phyloP scores from a whole-genome alignment of 1,140 invertebrate species.

The Drosophila nebulosa region DNA sequence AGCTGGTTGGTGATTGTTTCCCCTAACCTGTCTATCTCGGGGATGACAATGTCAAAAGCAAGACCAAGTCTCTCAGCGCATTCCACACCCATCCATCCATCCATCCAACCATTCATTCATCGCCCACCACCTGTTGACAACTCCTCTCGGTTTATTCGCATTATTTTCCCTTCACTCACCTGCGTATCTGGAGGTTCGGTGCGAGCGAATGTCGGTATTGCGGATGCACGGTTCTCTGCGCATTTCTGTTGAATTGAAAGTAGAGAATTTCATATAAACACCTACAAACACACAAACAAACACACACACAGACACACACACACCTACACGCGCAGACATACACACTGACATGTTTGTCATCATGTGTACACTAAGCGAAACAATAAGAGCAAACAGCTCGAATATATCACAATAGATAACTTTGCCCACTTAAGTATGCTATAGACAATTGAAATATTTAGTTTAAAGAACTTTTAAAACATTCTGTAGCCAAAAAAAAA shows the following conservation, averaged over 20 bases:
- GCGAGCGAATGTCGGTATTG: slow-evolving; percentile 94
- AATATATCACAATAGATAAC: too few species aligned
- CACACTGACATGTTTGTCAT: not conserved
- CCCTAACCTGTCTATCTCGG: too few species aligned
- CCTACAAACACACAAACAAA: not conserved
- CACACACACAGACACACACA: not conserved
- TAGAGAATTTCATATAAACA: not conserved
- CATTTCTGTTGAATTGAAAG: slow-evolving; percentile 88
- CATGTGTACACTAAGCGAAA: slow-evolving; percentile 2
- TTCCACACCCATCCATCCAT: not conserved
- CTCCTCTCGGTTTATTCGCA: not conserved
- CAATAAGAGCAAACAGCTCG: too few species aligned
- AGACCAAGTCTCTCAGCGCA: too few species aligned
- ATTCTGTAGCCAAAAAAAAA: too few species aligned
- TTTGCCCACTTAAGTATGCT: too few species aligned
- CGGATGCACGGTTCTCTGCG: slow-evolving; percentile 92
- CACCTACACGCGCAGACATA: too few species aligned
- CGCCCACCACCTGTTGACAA: slow-evolving; percentile 10
- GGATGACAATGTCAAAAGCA: too few species aligned
- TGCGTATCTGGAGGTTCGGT: slow-evolving; percentile 96
- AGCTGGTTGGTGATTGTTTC: too few species aligned
- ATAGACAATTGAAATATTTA: too few species aligned
- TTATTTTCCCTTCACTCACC: slow-evolving; percentile 82
- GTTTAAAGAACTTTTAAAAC: too few species aligned
- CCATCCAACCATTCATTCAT: not conserved